A percentile compares a stretch with the other conserved stretches of the same genome.
These are phyloP conservation scores for Plecturocebus donacophilus DNA, from an alignment of 2,113 vertebrate genomes.

Conservation along the genomic window DNA sequence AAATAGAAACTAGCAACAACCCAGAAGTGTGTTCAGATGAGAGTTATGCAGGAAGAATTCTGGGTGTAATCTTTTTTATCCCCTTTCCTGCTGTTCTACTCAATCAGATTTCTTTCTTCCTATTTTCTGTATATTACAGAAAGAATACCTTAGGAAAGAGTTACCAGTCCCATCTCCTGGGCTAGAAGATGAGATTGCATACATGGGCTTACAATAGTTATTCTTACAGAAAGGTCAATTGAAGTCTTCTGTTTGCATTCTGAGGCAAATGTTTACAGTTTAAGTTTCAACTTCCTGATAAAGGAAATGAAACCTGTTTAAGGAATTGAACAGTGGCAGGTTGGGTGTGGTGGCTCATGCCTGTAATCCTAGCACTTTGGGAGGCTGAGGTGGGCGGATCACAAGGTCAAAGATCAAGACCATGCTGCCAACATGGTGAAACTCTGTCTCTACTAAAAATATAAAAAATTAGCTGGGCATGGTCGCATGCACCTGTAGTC, in stretches of 20 bases:
- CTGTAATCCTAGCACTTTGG: no score
- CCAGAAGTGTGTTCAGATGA: background rate
- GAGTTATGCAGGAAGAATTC: conserved; percentile 5
- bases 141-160: background rate
- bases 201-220: background rate
- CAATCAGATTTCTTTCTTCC: conserved; percentile 4
- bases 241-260: conserved; percentile 35
- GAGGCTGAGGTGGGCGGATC: no score
- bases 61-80: background rate
- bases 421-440: no score
- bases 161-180: background rate
- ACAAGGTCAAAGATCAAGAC: no score
- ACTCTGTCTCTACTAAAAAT: no score
- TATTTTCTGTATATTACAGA: background rate
- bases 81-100: background rate
- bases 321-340: background rate
- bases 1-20: conserved; percentile 46
- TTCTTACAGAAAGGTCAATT: background rate
- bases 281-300: conserved; percentile 2
- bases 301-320: conserved; percentile 3
- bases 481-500: no score
- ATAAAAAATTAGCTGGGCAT: no score
- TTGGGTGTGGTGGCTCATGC: no score
- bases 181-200: background rate
- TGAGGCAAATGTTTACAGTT: conserved; percentile 26